Base-by-base conservation (phyloP, 2,113 vertebrate species). In the Psephotus haematonotus region DNA sequence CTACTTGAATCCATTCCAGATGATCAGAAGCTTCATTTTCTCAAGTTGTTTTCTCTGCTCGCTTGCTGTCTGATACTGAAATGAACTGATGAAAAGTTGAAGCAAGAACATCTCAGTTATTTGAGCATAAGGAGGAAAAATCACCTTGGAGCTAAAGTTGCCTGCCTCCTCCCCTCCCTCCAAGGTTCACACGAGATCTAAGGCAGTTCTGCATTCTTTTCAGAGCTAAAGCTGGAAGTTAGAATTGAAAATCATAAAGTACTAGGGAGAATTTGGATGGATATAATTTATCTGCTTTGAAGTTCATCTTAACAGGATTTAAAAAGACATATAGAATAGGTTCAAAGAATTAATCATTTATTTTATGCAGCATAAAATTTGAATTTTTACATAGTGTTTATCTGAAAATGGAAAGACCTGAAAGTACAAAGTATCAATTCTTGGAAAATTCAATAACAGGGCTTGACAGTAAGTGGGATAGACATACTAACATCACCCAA, bases 301-400 rank as follows among this genome's bases (percentile, higher is more conserved):
- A 87, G 25, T 37, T 37, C 0, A 18, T 33, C 41, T 49, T 18
- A 60, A 53, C 11, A 50, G 37, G 64, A 88, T 87, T 97, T 64
- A 18, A 94, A 78, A 49, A 65, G 57, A 85, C 63, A 92, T 85
- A 43, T 20, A 31, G 68, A 88, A 74, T 68, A 82, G 43, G 74
- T 69, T 93, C 83, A 74, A 97, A 97, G 87, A 72, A 86, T 96
- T 78, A 94, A 95, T 96, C 16, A 72, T 97, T 97, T 98, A 97
- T 97, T 98, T 91, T 93, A 87, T 47, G 46, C 90, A 96, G 81
- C 52, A 81, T 84, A 95, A 88, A 86, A 72, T 70, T 49, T 75
- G 63, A 43, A 85, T 86, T 95, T 92, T 84, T 68, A 96, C 94
- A 85, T 77, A 88, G n/a, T 41, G 46, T 57, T 95, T 62, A 84